These are phyloP conservation scores for Chironomus tentans DNA, from an alignment of 2,888 invertebrate genomes.

Conservation along the genomic window DNA sequence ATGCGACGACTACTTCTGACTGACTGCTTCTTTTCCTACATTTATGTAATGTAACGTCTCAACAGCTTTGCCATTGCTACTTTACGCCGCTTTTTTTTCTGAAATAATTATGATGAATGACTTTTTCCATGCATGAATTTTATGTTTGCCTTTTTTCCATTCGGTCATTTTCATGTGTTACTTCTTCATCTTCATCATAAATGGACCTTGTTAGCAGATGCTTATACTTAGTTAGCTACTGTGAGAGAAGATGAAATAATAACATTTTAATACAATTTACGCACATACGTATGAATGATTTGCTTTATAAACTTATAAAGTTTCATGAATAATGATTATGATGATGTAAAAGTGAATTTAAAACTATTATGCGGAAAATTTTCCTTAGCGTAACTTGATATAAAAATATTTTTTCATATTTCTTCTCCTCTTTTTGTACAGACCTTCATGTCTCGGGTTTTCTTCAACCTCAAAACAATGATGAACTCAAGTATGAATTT, in stretches of 20 bases:
- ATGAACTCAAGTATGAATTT: no score
- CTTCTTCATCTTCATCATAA: background rate
- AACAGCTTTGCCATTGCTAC: background rate
- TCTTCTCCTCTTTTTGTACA: no score
- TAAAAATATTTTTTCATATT: no score
- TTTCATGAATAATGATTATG: background rate
- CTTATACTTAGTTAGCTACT: no score
- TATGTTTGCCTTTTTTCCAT: background rate
- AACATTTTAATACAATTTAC: background rate
- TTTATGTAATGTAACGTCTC: background rate
- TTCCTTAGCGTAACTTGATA: constrained; percentile 2
- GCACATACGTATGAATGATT: no score
- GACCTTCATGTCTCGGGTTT: no score
- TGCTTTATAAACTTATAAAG: background rate
- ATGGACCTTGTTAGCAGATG: background rate
- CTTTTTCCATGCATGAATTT: background rate
- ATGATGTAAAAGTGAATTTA: constrained; percentile 8
- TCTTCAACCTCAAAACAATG: no score
- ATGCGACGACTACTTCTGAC: background rate
- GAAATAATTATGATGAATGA: background rate
- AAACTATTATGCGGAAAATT: constrained; percentile 14
- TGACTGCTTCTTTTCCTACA: background rate
- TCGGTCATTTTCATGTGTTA: background rate
- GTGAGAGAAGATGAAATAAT: background rate
- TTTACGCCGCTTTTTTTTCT: background rate